A percentile compares a stretch with the other conserved stretches of the same genome.
These are phyloP conservation scores for Mormyrops attenuatus DNA, from an alignment of 2,797 vertebrate species.

Conservation along the genomic window DNA sequence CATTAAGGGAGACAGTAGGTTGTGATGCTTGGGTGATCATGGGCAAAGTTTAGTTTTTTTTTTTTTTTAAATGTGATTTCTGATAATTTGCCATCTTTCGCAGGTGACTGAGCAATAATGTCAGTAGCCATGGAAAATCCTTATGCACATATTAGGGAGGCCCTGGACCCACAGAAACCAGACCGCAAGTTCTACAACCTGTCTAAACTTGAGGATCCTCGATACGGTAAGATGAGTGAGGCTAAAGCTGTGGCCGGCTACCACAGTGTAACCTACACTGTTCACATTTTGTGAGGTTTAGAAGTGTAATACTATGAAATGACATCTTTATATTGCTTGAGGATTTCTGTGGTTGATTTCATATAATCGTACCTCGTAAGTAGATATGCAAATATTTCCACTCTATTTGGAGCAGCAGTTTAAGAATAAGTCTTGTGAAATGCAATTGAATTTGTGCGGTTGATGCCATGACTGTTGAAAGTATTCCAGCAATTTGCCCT, in stretches of 20 bases:
- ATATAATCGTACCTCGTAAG: background rate
- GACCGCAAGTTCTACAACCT: constrained; percentile 82
- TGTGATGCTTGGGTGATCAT: background rate
- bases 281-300: background rate
- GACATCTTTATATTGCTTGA: background rate
- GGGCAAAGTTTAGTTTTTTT: background rate
- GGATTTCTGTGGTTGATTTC: background rate
- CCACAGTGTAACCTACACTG: background rate
- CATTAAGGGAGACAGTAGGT: background rate
- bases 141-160: constrained; percentile 69
- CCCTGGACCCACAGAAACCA: constrained; percentile 67
- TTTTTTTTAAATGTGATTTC: background rate
- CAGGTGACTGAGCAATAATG: constrained; percentile 36
- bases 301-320: background rate
- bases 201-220: constrained; percentile 71
- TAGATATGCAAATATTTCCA: background rate
- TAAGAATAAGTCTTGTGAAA: background rate
- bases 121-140: constrained; percentile 69
- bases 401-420: background rate
- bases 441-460: background rate
- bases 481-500: background rate
- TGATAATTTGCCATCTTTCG: background rate
- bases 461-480: background rate
- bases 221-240: constrained; percentile 73
- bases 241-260: background rate